These are phyloP conservation scores for Pelosia muscerda DNA, from an alignment of 2,888 invertebrate genomes.

Conservation along the genomic window DNA sequence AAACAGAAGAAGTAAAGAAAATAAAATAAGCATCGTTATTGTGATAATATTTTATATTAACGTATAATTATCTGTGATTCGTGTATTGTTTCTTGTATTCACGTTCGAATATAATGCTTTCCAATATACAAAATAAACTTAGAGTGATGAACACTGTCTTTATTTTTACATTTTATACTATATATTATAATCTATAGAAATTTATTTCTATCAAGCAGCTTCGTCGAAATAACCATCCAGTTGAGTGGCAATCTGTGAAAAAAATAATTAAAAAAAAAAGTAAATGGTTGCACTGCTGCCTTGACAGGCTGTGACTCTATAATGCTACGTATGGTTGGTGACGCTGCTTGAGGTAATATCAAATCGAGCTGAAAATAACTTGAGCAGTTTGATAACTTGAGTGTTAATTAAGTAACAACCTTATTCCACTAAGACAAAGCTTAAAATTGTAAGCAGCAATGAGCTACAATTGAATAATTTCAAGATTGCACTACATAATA, in stretches of 20 bases:
- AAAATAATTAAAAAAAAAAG: constrained; percentile 8
- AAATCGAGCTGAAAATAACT: too few relatives aligned
- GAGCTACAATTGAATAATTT: too few relatives aligned
- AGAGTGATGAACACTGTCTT: neutral
- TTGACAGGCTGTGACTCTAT: neutral
- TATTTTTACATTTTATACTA: neutral
- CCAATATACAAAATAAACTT: constrained; percentile 27
- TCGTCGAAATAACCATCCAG: constrained; percentile 98
- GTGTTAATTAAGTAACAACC: too few relatives aligned
- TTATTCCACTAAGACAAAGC: too few relatives aligned
- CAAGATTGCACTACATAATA: too few relatives aligned
- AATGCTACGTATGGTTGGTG: neutral
- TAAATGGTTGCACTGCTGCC: neutral
- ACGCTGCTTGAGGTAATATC: too few relatives aligned
- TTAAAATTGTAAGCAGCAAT: too few relatives aligned
- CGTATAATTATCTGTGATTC: constrained; percentile 33
- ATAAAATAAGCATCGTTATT: constrained; percentile 10
- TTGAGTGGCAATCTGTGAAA: constrained; percentile 89
- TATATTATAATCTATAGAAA: neutral
- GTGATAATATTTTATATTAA: constrained; percentile 23
- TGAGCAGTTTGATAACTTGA: too few relatives aligned
- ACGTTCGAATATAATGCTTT: constrained; percentile 35
- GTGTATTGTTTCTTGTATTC: constrained; percentile 10
- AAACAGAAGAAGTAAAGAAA: constrained; percentile 44
- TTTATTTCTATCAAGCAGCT: constrained; percentile 85